A percentile compares a stretch with the other conserved stretches of the same genome.
Evolutionary conservation across 2,888 invertebrate genomes (phyloP).

Genomic region (Drosophila hamatofila): DNA sequence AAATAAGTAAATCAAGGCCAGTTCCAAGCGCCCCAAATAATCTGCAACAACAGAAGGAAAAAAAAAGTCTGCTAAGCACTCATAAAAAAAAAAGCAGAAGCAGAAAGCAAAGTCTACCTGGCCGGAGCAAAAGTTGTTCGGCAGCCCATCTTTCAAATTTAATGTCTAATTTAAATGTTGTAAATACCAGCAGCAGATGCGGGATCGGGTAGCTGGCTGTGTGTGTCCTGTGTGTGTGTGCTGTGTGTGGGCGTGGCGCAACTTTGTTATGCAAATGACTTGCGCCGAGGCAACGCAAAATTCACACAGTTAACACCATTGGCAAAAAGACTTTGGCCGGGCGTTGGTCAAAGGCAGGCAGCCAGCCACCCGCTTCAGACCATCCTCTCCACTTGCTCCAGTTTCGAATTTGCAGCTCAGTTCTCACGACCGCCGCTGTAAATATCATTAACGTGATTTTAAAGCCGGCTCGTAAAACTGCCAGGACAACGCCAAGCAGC

Average conservation of each 20-base stretch:
- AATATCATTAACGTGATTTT: slow-evolving; percentile 81
- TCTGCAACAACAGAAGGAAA: slow-evolving; percentile 48
- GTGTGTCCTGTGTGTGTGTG: slow-evolving; percentile 8
- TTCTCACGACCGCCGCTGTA: slow-evolving; percentile 59
- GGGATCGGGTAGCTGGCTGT: slow-evolving; percentile 3
- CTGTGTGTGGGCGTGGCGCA: slow-evolving; percentile 44
- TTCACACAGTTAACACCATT: slow-evolving; percentile 73
- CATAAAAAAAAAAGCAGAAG: slow-evolving; percentile 32
- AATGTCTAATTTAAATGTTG: slow-evolving; percentile 80
- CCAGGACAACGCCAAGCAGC: slow-evolving; percentile 50
- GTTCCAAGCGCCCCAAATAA: slow-evolving; percentile 55
- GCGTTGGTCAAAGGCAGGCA: slow-evolving; percentile 47
- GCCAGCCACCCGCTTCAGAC: not conserved
- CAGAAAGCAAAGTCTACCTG: slow-evolving; percentile 46
- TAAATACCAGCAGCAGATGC: slow-evolving; percentile 59
- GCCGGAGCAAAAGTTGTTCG: slow-evolving; percentile 59
- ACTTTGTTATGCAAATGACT: slow-evolving; percentile 80
- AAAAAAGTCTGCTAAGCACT: slow-evolving; percentile 44
- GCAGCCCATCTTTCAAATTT: slow-evolving; percentile 79
- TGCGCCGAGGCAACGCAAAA: slow-evolving; percentile 59
- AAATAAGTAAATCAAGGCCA: slow-evolving; percentile 73
- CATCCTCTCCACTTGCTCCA: slow-evolving; percentile 37
- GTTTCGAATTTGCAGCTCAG: slow-evolving; percentile 57
- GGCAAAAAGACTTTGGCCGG: slow-evolving; percentile 35
- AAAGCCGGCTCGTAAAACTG: slow-evolving; percentile 75